Percentiles rank a stretch among this genome's conserved stretches.
Evolutionary conservation across 2,888 invertebrate genomes (phyloP).

Genomic region (Sesamia inferens): DNA sequence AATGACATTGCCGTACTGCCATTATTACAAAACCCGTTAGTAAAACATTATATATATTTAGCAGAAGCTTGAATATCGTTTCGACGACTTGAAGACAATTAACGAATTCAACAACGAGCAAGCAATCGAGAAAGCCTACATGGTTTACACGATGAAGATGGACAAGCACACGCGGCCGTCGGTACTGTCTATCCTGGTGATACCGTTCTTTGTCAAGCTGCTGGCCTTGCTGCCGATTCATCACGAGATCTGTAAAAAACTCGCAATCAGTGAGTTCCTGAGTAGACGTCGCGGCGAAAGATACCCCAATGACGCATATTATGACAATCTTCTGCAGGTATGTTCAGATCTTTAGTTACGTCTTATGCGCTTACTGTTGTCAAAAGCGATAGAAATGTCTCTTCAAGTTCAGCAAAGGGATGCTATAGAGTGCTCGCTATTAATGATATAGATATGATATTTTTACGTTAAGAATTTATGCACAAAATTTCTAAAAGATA

Average conservation of each 20-base stretch:
- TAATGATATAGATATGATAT: too few species aligned
- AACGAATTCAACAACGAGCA: constrained; percentile 55
- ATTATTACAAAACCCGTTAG: too few species aligned
- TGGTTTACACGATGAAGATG: constrained; percentile 52
- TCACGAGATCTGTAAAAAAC: constrained; percentile 42
- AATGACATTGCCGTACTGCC: too few species aligned
- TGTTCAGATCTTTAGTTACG: neutral
- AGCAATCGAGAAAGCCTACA: constrained; percentile 53
- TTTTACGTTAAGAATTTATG: too few species aligned
- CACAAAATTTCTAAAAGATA: too few species aligned
- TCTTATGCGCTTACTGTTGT: neutral
- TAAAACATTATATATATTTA: too few species aligned
- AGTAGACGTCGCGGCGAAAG: constrained; percentile 50
- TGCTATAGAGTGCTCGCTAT: neutral
- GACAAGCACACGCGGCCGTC: constrained; percentile 60
- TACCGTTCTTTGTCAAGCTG: constrained; percentile 61
- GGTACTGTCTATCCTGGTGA: constrained; percentile 59
- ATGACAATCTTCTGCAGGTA: constrained; percentile 50
- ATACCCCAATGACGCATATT: constrained; percentile 52
- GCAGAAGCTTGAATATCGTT: constrained; percentile 47
- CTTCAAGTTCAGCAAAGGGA: neutral
- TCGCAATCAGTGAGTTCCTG: constrained; percentile 54
- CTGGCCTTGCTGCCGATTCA: constrained; percentile 54
- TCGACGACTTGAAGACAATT: constrained; percentile 11
- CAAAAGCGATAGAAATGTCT: neutral